Evolutionary conservation across 2,888 invertebrate species (phyloP).

Genomic region (Abrostola triplasia): DNA sequence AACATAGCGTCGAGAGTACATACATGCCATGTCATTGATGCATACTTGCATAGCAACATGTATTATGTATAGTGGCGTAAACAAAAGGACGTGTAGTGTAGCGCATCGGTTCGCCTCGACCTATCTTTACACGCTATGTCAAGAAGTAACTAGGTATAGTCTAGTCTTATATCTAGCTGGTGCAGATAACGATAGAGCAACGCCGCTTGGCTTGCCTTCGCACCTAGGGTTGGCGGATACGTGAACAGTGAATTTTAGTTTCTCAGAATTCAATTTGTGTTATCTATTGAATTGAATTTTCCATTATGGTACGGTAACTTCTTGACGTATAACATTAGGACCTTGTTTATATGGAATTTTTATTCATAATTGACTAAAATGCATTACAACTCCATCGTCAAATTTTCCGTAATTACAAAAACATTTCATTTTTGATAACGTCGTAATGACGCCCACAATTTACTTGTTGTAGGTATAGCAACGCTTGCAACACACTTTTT

Average conservation of each 20-base stretch:
- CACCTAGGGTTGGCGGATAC: conserved; percentile 48
- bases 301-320: background rate
- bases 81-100: conserved; percentile 61
- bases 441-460: conserved; percentile 39
- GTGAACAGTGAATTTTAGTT: conserved; percentile 13
- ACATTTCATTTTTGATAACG: conserved; percentile 28
- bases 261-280: background rate
- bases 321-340: background rate
- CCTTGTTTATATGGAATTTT: background rate
- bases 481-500: conserved; percentile 52
- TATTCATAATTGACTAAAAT: background rate
- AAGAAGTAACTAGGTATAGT: conserved; percentile 52
- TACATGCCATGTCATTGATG: conserved; percentile 31
- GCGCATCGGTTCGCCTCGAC: conserved; percentile 68
- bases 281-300: background rate
- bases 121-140: conserved; percentile 62
- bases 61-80: conserved; percentile 57
- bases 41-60: conserved; percentile 51
- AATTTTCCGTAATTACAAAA: conserved; percentile 10
- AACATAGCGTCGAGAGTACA: conserved; percentile 17
- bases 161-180: conserved; percentile 48
- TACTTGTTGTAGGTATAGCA: conserved; percentile 1
- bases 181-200: conserved; percentile 51
- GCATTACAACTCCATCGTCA: conserved; percentile 19
- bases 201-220: conserved; percentile 47